phyloP scores from a whole-genome alignment of 2,797 vertebrate species.

The Melanotaenia maccullochi region DNA sequence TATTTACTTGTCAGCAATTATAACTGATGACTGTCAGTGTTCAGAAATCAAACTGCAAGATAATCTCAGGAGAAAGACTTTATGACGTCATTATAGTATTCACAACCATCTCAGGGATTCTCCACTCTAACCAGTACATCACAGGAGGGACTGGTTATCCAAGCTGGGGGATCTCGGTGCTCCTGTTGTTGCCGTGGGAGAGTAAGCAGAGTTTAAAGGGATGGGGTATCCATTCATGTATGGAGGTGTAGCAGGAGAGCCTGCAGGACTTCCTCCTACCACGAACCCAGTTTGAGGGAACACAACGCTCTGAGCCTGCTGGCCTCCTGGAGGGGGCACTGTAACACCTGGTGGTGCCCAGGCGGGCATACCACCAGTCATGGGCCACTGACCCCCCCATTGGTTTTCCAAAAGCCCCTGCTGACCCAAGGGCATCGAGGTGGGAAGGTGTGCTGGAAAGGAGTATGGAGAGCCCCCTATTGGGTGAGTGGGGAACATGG shows the following conservation, averaged over 20 bases:
- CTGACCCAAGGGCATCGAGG: constrained; percentile 54
- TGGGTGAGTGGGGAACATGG: constrained; percentile 62
- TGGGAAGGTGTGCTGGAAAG: constrained; percentile 43
- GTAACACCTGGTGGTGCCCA: constrained; percentile 30
- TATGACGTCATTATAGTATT: neutral
- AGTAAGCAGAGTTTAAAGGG: constrained; percentile 6
- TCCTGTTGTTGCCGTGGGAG: neutral
- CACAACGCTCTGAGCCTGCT: neutral
- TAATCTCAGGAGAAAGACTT: neutral
- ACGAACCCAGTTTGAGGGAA: constrained; percentile 3
- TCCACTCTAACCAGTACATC: constrained; percentile 2
- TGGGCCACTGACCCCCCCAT: constrained; percentile 46
- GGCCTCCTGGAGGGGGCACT: constrained; percentile 22
- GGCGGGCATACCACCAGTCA: constrained; percentile 14
- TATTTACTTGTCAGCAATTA: neutral
- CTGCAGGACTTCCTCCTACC: constrained; percentile 3
- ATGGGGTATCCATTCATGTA: neutral
- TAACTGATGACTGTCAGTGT: neutral
- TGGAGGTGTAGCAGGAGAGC: neutral
- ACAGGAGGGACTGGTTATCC: constrained; percentile 15
- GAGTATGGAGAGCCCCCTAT: constrained; percentile 50
- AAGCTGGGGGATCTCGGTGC: neutral
- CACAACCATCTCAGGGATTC: neutral
- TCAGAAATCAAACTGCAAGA: neutral
- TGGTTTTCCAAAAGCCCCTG: constrained; percentile 43